A percentile compares a stretch with the other conserved stretches of the same genome.
Evolutionary conservation across 2,888 invertebrate genomes (phyloP).

Genomic region (Leptopilina myrica): DNA sequence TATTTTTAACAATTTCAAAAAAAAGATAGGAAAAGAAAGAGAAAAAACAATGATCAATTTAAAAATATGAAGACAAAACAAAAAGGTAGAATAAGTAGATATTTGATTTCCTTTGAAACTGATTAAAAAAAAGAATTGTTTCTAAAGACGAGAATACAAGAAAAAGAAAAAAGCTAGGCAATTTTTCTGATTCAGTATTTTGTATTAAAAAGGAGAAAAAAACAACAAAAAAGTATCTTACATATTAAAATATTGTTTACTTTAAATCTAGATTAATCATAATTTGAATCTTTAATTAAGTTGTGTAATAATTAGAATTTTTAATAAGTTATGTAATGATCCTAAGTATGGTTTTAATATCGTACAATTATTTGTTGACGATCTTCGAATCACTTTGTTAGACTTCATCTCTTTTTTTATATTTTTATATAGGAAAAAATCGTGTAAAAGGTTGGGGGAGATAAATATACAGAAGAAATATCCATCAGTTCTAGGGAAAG

Average conservation of each 20-base stretch:
- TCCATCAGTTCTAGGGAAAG: background rate
- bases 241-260: constrained; percentile 20
- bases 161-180: background rate
- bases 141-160: background rate
- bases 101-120: background rate
- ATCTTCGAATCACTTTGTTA: background rate
- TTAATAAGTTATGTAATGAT: constrained; percentile 23
- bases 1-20: background rate
- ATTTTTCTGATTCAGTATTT: background rate
- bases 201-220: background rate
- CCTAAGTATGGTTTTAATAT: constrained; percentile 15
- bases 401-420: background rate
- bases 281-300: constrained; percentile 21
- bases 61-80: background rate
- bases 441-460: background rate
- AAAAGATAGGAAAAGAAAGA: background rate
- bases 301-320: constrained; percentile 6
- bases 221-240: background rate
- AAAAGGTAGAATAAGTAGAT: constrained; percentile 7
- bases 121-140: background rate
- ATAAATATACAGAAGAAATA: background rate
- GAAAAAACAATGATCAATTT: background rate
- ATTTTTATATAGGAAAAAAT: background rate
- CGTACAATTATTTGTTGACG: constrained; percentile 13
- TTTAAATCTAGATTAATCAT: constrained; percentile 15